A percentile compares a stretch with the other conserved stretches of the same genome.
Evolutionary conservation across 2,888 invertebrate species (phyloP).

Genomic region (Drosophila stalkeri): DNA sequence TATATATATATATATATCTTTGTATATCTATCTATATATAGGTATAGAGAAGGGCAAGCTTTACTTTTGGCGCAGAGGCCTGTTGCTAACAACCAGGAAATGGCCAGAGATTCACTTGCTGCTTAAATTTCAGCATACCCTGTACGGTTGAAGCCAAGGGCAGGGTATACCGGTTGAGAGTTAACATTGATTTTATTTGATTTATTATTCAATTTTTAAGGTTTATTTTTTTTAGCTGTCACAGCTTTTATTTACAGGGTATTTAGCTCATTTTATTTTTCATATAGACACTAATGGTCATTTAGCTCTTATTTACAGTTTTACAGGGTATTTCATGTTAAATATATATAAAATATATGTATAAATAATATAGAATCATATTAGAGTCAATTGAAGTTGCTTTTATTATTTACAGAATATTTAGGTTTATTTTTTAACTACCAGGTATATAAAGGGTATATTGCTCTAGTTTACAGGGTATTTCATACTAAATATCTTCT

Average conservation of each 20-base stretch:
- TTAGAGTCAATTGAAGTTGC: too few relatives aligned
- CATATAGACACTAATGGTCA: neutral
- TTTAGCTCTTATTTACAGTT: neutral
- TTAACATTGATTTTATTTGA: neutral
- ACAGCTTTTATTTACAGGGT: neutral
- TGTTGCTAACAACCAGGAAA: slow-evolving; percentile 43
- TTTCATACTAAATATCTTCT: neutral
- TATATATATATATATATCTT: neutral
- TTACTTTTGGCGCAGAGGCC: slow-evolving; percentile 33
- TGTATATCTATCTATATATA: neutral
- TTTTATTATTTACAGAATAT: too few relatives aligned
- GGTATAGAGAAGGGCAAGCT: slow-evolving; percentile 18
- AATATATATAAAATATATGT: neutral
- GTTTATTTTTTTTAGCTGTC: too few relatives aligned
- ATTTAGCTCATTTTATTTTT: neutral
- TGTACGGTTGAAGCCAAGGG: neutral
- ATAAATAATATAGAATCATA: too few relatives aligned
- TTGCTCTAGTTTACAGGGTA: neutral
- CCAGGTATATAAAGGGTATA: neutral
- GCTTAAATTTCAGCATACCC: slow-evolving; percentile 2
- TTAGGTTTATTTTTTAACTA: too few relatives aligned
- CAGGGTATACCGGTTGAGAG: neutral
- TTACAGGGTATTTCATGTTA: neutral
- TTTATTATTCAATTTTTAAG: neutral
- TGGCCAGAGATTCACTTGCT: slow-evolving; percentile 14